Evolutionary conservation across 2,113 vertebrate genomes (phyloP), one percentile per base, ranked within the genome.

Genomic region (Progne subis): DNA sequence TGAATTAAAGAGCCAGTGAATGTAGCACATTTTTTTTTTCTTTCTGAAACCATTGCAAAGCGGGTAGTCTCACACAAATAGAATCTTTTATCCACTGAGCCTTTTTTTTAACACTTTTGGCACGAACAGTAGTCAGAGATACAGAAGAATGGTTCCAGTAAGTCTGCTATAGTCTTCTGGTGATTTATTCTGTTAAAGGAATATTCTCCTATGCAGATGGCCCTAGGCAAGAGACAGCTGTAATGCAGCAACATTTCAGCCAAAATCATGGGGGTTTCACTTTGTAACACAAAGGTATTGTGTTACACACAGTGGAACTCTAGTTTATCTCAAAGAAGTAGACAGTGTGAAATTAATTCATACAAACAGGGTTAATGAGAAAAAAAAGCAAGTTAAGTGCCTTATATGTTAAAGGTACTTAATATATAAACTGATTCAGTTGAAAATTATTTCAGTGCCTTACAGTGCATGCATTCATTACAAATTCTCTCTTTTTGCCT

Each of bases 1-100:
- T 49, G 59, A 98, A 98, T 98, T 98, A 98, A 98, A 98, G 98
- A 98, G 97, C 96, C 98, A 98, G 97, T 86, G 91, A 98, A 98
- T 88, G 89, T 92, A 97, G 95, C 95, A 95, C 93, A 93, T 78
- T 86, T 85, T 63, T 94, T 94, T 96, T 94, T 96, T 95, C 85
- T 88, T 95, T 94, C 95, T 96, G 96, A 98, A 98, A 98, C 96
- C 98, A 98, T 94, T 97, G 98, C 96, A 97, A 98, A 98, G 97
- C 97, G 98, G 97, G 98, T 97, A 97, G 92, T 95, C 90, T 95
- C 94, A 43, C 94, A 95, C 92, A 97, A 97, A 98, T 37, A 94
- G 55, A 87, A 91, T 74, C 72, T 86, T 98, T 95, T 88, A 97
- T 85, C 76, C 79, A 83, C 56, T 46, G 59, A 98, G 91, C 61